Base-by-base conservation (phyloP, 2,888 invertebrate species). In the Blera fallax region DNA sequence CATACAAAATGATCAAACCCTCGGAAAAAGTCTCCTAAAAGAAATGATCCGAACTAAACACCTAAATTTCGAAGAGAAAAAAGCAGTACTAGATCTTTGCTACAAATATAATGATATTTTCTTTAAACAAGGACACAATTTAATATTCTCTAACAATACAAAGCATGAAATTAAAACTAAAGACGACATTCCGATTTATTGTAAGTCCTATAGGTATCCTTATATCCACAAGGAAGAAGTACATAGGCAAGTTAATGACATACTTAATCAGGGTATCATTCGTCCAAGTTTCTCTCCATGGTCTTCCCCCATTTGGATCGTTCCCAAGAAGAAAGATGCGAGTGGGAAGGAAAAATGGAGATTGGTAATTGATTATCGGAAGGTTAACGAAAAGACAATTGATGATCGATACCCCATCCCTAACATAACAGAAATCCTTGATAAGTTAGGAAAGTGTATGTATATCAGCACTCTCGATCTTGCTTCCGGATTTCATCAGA, bases 401-500 rank as follows among this genome's bases (percentile, higher is more conserved):
- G 21, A 60, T n/a, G 48, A 48, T n/a, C n/a, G 24, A 16, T 64
- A 64, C 32, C 64, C 64, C n/a, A 64, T 64, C 6, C n/a, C 24
- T 24, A 2, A 24, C 24, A 24, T 24, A 24, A 24, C 4, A 24
- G 24, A 24, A 24, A 24, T 24, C 24, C 24, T 37, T 32, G 90
- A 90, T 79, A 89, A 90, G 87, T 65, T 91, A 78, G 90, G 90
- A 43, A 88, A 89, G 2, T 24, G 24, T 24, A 67, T 87, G 88
- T 5, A 62, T 29, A 29, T 45, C 11, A 37, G 11, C 73, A 72
- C 70, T 7, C 14, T 89, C 0, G 90, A 90, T 72, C 52, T 24
- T 4, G 24, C 24, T 24, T 24, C 87, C 1, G 90, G 90, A 0
- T 90, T 90, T 58, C 89, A 90, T 37, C 90, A 90, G 65, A 90